Percentiles rank a stretch among this genome's conserved stretches.
phyloP scores from a whole-genome alignment of 2,113 vertebrate genomes.

The Rhinolophus ferrumequinum region DNA sequence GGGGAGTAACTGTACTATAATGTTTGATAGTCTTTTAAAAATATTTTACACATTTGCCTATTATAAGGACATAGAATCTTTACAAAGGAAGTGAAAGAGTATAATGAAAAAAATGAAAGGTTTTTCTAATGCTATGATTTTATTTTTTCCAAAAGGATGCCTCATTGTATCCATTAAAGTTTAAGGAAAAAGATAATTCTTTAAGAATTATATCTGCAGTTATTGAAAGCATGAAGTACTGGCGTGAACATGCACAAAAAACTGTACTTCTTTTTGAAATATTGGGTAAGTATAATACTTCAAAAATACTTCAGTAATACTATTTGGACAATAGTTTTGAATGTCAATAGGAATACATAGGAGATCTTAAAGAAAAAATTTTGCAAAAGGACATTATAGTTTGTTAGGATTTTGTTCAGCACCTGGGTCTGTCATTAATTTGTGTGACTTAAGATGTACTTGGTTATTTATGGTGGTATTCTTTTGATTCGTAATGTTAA shows the following conservation, averaged over 20 bases:
- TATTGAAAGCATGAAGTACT: slow-evolving; percentile 94
- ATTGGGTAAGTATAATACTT: slow-evolving; percentile 88
- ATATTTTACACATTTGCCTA: not conserved
- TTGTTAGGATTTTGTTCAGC: slow-evolving; percentile 21
- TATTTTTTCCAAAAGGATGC: slow-evolving; percentile 79
- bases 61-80: slow-evolving; percentile 30
- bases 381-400: not conserved
- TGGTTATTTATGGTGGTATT: not conserved
- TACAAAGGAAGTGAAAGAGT: slow-evolving; percentile 17
- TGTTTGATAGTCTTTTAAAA: not conserved
- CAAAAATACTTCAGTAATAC: slow-evolving; percentile 5
- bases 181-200: slow-evolving; percentile 86
- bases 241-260: slow-evolving; percentile 91
- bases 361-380: slow-evolving; percentile 44
- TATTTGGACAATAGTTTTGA: not conserved
- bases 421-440: not conserved
- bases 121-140: slow-evolving; percentile 53
- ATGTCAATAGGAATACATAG: not conserved
- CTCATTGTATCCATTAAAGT: slow-evolving; percentile 79
- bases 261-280: slow-evolving; percentile 92
- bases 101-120: slow-evolving; percentile 17
- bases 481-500: slow-evolving; percentile 37
- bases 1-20: not conserved
- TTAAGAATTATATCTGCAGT: slow-evolving; percentile 92
- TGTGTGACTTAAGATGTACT: slow-evolving; percentile 17